Evolutionary conservation across 2,888 invertebrate genomes (phyloP), one percentile per base, ranked within the genome.

Genomic region (Pheosia tremula): DNA sequence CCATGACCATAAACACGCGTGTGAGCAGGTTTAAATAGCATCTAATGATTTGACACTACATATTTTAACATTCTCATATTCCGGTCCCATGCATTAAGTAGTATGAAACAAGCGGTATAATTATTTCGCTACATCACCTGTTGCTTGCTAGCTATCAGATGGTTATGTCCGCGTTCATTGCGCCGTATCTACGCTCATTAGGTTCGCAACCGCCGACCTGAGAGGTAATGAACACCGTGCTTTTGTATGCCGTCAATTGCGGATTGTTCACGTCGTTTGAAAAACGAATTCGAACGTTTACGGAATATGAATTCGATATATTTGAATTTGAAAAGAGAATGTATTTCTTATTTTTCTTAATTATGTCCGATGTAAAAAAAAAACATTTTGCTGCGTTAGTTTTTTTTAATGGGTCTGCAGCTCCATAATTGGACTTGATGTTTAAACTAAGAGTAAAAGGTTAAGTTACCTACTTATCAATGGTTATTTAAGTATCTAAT

Each of bases 121-220:
- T 66, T 60, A 66, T 64, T 37, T 60, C 66, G 64, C 60, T 58
- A 73, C 68, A 49, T 52, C 45, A 78, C 77, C 70, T 78, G 78
- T 78, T 78, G 77, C 73, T 38, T 63, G 45, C 66, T 45, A 68
- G 45, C 66, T 45, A 68, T 72, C 73, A 64, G 68, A 69, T 75
- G 54, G 67, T 58, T 63, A 59, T 67, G 69, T 67, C 43, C 57
- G 9, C 36, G 70, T 77, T 69, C 76, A 80, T 74, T 71, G 75
- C 72, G 56, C 68, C 66, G 69, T 79, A 79, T 81, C 75, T 75
- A 55, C 57, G 39, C 73, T 75, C 81, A 72, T 81, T 79, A 78
- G 56, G 57, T 58, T 10, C 43, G 53, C 65, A 60, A 62, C 72
- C 62, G 50, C 56, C 57, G 57, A 55, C 55, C 52, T 41, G 7